Base-by-base conservation (phyloP, 2,888 invertebrate species). In the Plutella xylostella region DNA sequence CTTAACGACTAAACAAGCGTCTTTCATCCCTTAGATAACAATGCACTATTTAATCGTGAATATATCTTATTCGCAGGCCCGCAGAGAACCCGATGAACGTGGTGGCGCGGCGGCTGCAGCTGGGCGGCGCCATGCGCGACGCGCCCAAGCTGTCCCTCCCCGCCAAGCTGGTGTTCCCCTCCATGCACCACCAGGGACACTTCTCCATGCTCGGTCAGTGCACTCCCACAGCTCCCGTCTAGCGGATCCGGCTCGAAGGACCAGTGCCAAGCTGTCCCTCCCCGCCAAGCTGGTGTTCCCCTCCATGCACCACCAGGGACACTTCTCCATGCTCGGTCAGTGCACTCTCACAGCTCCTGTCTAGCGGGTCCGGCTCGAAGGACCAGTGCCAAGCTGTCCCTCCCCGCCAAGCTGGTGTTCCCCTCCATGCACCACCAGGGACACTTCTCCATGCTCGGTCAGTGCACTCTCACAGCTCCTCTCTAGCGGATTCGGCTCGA, bases 251-350 rank as follows among this genome's bases (percentile, higher is more conserved):
- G n/a, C n/a, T n/a, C n/a, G n/a, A n/a, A n/a, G n/a, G n/a, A n/a
- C n/a, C n/a, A n/a, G n/a, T n/a, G n/a, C 97, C 48, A 97, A 97
- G 74, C 86, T 98, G 55, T 97, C 97, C 56, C 87, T 98, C 63
- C 98, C 98, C 28, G 98, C 97, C 58, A 98, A 98, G 85, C 87
- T 98, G 51, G 96, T 98, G 53, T 98, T 98, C 84, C 98, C 98
- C 49, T 96, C 96, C 70, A 92, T 97, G 88, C 96, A 97, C 73
- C 96, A 96, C 73, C 89, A 91, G 60, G 97, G 97, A 59, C 97
- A 97, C 78, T 98, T 98, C 85, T 97, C 97, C 50, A 98, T 98
- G 97, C 88, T 98, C 51, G 93, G n/a, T n/a, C n/a, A n/a, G n/a
- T n/a, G n/a, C n/a, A n/a, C n/a, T n/a, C n/a, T n/a, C n/a, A n/a